These are phyloP conservation scores for Platycheirus rosarum DNA, from an alignment of 2,888 invertebrate genomes.

Conservation along the genomic window DNA sequence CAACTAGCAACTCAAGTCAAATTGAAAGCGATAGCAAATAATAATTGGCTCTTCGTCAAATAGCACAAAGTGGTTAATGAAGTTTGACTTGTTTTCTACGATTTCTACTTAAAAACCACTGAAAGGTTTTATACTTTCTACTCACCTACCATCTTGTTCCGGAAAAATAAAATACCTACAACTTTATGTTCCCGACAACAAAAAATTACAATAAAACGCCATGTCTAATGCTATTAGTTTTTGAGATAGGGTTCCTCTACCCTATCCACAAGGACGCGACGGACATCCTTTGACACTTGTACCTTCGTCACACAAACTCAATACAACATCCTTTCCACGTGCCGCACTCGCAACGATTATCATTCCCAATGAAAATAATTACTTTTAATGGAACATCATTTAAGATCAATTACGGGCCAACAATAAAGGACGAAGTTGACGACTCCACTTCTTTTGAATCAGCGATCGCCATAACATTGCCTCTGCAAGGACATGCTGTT, in stretches of 20 bases:
- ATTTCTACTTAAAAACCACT: slow-evolving; percentile 11
- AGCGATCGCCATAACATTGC: slow-evolving; percentile 26
- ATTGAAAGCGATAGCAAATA: no score
- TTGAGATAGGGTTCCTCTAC: slow-evolving; percentile 4
- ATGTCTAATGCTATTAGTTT: slow-evolving; percentile 23
- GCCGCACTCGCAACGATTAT: background rate
- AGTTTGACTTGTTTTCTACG: background rate
- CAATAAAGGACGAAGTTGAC: slow-evolving; percentile 54
- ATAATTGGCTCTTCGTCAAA: no score
- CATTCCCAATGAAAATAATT: slow-evolving; percentile 63
- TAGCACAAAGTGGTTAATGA: background rate
- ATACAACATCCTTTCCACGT: slow-evolving; percentile 18
- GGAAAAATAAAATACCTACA: background rate
- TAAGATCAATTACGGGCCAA: slow-evolving; percentile 63
- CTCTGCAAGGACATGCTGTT: slow-evolving; percentile 15
- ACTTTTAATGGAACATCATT: slow-evolving; percentile 65
- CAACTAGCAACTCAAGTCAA: no score
- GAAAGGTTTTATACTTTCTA: background rate
- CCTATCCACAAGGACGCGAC: no score
- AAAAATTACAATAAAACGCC: slow-evolving; percentile 18
- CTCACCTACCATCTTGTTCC: background rate
- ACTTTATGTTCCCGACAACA: slow-evolving; percentile 7
- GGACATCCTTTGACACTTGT: background rate
- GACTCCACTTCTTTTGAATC: slow-evolving; percentile 15
- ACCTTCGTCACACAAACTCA: slow-evolving; percentile 2